Base-by-base conservation (phyloP, 2,888 invertebrate genomes). In the Tupiocoris notatus region DNA sequence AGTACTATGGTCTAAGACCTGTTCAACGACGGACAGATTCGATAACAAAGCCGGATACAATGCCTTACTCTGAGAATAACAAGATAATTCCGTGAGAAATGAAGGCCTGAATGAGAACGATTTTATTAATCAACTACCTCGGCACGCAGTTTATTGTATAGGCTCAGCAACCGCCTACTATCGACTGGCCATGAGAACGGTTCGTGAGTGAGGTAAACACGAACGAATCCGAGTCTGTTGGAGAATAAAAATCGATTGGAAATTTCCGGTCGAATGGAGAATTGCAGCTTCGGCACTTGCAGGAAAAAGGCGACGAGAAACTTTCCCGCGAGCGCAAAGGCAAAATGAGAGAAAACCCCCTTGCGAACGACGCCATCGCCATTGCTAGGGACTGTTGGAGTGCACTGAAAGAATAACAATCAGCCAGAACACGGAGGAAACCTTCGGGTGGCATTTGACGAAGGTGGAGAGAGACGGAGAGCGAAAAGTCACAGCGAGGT, bases 231-330 rank as follows among this genome's bases (percentile, higher is more conserved):
- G n/a, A n/a, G n/a, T n/a, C 12, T n/a, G 18, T 22, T 21, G 64
- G 64, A 21, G 56, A 58, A 24, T 61, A 21, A 62, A 62, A 17
- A 63, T 58, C 58, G 58, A 66, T 58, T 56, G 58, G 57, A 57
- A 75, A 54, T 75, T 75, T 75, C 75, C 75, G 75, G 65, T 66
- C 65, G 75, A 75, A 75, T 23, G 65, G 75, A 65, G 65, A 75
- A 75, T 57, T 75, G 75, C 75, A 75, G 24, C 75, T 66, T 65
- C 65, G 75, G 65, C 73, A 70, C 24, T 70, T 18, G 70, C 22
- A n/a, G n/a, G n/a, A n/a, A 58, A 68, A 70, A 23, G 17, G 24
- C 70, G 57, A 56, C 57, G 39, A 12, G 39, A 39, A 39, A 39
- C 39, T 39, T 12, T 39, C 39, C 39, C 39, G 12, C 39, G 39